Evolutionary conservation across 2,888 invertebrate species (phyloP), one percentile per base, ranked within the genome.

Genomic region (Lamellibrachia columna): DNA sequence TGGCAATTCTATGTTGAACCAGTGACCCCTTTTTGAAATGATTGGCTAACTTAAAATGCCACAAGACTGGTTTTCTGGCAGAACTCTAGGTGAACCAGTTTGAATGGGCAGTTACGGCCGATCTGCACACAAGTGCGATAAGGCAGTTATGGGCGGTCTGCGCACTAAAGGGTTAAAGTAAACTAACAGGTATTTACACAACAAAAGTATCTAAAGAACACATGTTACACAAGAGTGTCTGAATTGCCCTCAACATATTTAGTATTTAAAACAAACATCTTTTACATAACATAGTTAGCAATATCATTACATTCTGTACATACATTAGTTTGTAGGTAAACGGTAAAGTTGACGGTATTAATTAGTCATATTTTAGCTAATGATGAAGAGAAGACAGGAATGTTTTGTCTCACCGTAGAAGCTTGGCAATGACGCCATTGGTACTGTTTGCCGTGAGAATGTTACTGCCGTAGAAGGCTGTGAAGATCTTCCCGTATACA

Each of bases 391-490:
- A 40, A 40, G 40, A 40, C 40, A 40, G 40, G 40, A 22, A n/a
- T 2, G 6, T 75, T 75, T 75, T 75, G 22, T 75, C 75, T 75
- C 22, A 75, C 75, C 75, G 15, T 75, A 75, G 75, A 75, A 75
- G 75, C 75, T 75, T 75, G 22, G 75, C 75, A 22, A 22, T 75
- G 22, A 75, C 22, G 6, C 75, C 75, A 75, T 75, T 75, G 75
- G 75, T 75, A n/a, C 75, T 75, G 75, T 75, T 75, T 75, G 75
- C 75, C n/a, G 75, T 75, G 75, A 75, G 75, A 22, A 75, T 75
- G 75, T 11, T 22, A 75, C 75, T 75, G 75, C 75, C 22, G 75
- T 22, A 75, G 75, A 22, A 75, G 75, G 75, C 75, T 75, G 75
- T 75, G 75, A 75, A 75, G 75, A 75, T 75, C 22, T 75, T 75